phyloP scores from a whole-genome alignment of 1,140 invertebrate genomes.

The Drosophila nigrodunni region DNA sequence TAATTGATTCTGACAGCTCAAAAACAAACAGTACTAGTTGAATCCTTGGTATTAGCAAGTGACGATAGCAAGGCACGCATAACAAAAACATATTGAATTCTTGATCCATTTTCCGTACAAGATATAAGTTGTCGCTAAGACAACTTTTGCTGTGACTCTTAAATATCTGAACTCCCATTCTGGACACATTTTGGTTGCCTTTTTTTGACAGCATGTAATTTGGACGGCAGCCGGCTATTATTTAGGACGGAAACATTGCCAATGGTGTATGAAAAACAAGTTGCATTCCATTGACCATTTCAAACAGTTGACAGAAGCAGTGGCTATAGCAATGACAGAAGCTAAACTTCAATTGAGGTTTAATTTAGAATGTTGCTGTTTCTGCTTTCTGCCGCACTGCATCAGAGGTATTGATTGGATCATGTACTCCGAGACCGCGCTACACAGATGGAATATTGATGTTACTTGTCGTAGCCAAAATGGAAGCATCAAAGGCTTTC shows the following conservation, averaged over 20 bases:
- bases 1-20: slow-evolving; percentile 70
- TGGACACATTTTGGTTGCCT: slow-evolving; percentile 54
- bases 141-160: neutral
- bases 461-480: slow-evolving; percentile 28
- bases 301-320: slow-evolving; percentile 66
- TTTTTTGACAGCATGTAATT: slow-evolving; percentile 47
- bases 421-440: slow-evolving; percentile 31
- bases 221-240: slow-evolving; percentile 39
- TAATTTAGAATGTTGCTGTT: slow-evolving; percentile 71
- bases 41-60: slow-evolving; percentile 43
- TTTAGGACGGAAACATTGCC: slow-evolving; percentile 36
- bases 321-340: slow-evolving; percentile 17
- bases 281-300: slow-evolving; percentile 84
- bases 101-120: neutral
- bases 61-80: neutral
- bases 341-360: slow-evolving; percentile 68
- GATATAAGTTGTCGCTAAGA: neutral
- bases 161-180: slow-evolving; percentile 44
- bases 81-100: slow-evolving; percentile 52
- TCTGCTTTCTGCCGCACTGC: slow-evolving; percentile 28
- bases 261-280: slow-evolving; percentile 65
- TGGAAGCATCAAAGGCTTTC: slow-evolving; percentile 22
- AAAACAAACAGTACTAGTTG: slow-evolving; percentile 20
- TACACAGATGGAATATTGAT: slow-evolving; percentile 82
- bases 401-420: slow-evolving; percentile 53